These are phyloP conservation scores for Chironomus tepperi DNA, from an alignment of 1,140 invertebrate genomes.

Conservation along the genomic window DNA sequence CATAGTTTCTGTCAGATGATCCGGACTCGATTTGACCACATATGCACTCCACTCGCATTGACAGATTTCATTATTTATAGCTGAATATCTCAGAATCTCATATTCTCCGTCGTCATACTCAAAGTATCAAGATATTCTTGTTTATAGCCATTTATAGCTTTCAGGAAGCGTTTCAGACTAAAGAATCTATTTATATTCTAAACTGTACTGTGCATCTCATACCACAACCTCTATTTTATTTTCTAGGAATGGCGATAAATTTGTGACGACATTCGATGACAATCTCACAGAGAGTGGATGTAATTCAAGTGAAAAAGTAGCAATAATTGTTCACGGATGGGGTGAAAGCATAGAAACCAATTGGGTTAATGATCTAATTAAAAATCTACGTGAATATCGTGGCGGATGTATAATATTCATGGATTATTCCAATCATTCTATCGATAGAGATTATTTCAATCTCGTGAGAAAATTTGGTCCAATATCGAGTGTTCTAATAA, in stretches of 20 bases:
- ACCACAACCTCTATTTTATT: not conserved
- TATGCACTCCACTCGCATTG: not conserved
- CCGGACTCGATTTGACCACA: no score
- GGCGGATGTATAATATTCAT: conserved; percentile 38
- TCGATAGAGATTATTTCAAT: conserved; percentile 32
- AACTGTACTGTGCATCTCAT: not conserved
- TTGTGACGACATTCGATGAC: not conserved
- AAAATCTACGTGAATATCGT: conserved; percentile 34
- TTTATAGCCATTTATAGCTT: not conserved
- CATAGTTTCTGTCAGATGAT: no score
- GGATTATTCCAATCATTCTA: conserved; percentile 31
- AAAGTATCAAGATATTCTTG: not conserved
- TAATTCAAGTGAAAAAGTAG: conserved; percentile 29
- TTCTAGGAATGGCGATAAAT: not conserved
- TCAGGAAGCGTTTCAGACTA: no score
- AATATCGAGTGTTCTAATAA: conserved; percentile 30
- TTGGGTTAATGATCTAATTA: conserved; percentile 34
- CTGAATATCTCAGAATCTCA: no score
- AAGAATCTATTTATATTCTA: not conserved
- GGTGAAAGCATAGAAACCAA: conserved; percentile 34
- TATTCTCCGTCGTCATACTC: no score
- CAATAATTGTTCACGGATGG: conserved; percentile 38
- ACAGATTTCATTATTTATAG: not conserved
- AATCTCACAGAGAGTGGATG: conserved; percentile 8
- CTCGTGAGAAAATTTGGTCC: conserved; percentile 32